phyloP scores from a whole-genome alignment of 2,797 vertebrate species.

The Acanthurus lineatus region DNA sequence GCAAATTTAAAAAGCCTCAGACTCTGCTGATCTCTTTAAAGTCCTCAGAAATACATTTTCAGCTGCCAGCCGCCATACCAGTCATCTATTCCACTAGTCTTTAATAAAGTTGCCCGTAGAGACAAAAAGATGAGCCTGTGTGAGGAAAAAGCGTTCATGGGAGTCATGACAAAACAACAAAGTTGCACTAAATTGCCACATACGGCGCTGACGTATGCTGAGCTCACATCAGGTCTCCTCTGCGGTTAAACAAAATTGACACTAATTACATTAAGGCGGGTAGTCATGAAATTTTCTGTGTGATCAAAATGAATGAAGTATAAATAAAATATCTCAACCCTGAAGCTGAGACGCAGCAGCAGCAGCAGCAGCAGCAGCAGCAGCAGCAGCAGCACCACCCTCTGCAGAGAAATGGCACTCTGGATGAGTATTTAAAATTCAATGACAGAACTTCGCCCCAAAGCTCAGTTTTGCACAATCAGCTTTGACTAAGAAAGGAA shows the following conservation, averaged over 20 bases:
- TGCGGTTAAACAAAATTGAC: conserved; percentile 44
- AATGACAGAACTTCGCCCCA: conserved; percentile 26
- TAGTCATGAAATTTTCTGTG: conserved; percentile 55
- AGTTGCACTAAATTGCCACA: conserved; percentile 14
- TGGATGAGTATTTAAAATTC: conserved; percentile 17
- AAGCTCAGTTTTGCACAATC: conserved; percentile 35
- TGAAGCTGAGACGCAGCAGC: background rate
- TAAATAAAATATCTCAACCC: conserved; percentile 56
- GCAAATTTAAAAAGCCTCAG: conserved; percentile 42
- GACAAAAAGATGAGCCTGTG: conserved; percentile 62
- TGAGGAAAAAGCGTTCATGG: conserved; percentile 56
- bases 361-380: too few species aligned
- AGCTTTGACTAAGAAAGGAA: conserved; percentile 25
- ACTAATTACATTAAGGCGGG: conserved; percentile 48
- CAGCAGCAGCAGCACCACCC: background rate
- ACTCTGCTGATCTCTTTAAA: conserved; percentile 75
- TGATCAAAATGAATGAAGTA: conserved; percentile 68
- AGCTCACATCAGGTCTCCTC: conserved; percentile 24
- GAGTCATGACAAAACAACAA: conserved; percentile 53
- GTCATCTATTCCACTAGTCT: conserved; percentile 61
- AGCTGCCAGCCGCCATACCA: conserved; percentile 60
- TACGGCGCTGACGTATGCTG: conserved; percentile 21
- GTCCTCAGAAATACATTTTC: conserved; percentile 71
- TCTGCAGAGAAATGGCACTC: conserved; percentile 40
- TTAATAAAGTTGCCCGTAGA: conserved; percentile 74